Percentiles rank a stretch among this genome's conserved stretches.
phyloP scores from a whole-genome alignment of 2,113 vertebrate species.

The Tragulus kanchil region DNA sequence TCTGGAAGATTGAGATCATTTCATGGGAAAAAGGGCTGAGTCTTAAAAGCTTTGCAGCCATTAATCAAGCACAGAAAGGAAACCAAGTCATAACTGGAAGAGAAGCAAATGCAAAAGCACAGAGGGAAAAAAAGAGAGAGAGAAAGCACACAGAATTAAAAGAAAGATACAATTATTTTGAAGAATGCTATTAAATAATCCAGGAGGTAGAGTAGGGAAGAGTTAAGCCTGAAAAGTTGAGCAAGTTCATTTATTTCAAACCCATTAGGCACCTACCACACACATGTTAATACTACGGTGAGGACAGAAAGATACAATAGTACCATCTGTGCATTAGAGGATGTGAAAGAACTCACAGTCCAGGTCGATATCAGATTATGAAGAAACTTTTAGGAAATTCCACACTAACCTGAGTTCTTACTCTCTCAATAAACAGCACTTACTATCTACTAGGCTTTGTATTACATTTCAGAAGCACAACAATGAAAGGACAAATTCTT shows the following conservation, averaged over 20 bases:
- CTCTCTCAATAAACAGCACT: background rate
- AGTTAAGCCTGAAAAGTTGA: background rate
- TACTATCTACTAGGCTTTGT: background rate
- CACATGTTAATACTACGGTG: no score
- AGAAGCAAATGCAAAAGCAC: background rate
- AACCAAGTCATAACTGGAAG: background rate
- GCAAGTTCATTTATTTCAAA: background rate
- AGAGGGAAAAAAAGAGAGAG: background rate
- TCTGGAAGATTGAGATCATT: background rate
- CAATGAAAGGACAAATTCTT: background rate
- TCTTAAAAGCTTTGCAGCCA: background rate
- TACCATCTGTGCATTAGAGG: background rate
- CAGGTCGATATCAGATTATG: background rate
- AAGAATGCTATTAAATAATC: background rate
- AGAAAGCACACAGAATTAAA: background rate
- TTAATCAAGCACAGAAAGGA: background rate
- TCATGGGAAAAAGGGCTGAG: background rate
- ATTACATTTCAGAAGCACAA: background rate
- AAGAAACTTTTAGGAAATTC: background rate
- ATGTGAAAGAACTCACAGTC: background rate
- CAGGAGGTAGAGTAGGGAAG: background rate
- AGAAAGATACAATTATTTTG: background rate
- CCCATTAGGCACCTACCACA: background rate
- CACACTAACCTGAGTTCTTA: background rate
- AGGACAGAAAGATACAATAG: background rate